Conservation (phyloP, 1,140 invertebrate genomes). For the Calliopsis andreniformis region DNA sequence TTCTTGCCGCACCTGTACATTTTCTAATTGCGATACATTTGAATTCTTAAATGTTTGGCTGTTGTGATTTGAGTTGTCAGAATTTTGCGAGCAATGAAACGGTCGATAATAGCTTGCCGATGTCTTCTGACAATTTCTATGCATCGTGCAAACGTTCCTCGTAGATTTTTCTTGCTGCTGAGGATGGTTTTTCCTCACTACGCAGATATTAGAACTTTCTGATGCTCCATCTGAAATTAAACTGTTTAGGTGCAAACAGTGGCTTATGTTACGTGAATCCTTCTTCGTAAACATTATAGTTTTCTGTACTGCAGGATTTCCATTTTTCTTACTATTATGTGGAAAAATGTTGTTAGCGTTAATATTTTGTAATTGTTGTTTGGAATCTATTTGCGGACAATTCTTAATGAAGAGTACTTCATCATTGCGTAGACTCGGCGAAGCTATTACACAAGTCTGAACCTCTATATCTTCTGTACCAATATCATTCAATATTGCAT, state of each 20-base stretch:
- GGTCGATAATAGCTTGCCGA: neutral
- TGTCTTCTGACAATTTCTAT: conserved; percentile 1
- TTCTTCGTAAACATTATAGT: conserved; percentile 40
- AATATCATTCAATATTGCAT: too few species aligned
- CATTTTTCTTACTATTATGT: neutral
- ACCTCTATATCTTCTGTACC: neutral
- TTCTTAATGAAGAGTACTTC: neutral
- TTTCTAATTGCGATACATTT: neutral
- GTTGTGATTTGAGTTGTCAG: too few species aligned
- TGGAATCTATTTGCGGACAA: neutral
- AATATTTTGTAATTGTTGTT: neutral
- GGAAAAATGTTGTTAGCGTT: neutral
- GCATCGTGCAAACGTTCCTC: neutral
- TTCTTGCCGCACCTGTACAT: neutral
- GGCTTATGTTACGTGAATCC: neutral
- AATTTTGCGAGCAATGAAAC: neutral
- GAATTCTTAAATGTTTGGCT: neutral
- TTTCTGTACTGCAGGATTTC: neutral
- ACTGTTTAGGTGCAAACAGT: neutral
- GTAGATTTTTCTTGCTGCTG: neutral
- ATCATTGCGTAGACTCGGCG: neutral
- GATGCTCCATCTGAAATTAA: neutral
- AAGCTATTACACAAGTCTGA: neutral
- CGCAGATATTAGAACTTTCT: neutral
- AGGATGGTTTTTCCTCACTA: neutral